Evolutionary conservation across 2,113 vertebrate species (phyloP), one percentile per base, ranked within the genome.

Genomic region (Lamprotornis superbus): DNA sequence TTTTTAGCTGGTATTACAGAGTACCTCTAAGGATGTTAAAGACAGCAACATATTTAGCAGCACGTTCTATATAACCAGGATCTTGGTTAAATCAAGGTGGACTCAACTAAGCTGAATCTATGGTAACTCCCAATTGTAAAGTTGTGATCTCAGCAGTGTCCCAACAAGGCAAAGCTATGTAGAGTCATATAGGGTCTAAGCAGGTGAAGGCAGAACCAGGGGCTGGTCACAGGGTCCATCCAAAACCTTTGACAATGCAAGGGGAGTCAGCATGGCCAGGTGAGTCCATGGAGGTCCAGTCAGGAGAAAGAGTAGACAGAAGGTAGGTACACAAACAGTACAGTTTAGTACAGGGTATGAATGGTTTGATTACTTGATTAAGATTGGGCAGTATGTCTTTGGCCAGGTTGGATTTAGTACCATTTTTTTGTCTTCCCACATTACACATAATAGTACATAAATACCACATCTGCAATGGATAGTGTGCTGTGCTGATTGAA

Each of bases 321-420:
- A 73, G 21, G 9, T 17, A 75, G 5, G 17, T 37, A 31, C 3
- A n/a, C 2, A 9, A 37, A 19, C 8, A 31, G 2, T 2, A 7
- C 25, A 21, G 5, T 11, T 67, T 49, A 65, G 42, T 18, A 37
- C 6, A 46, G 4, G 4, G 10, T 23, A 8, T 22, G 33, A 74
- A n/a, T 0, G 0, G 3, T 30, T 78, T 39, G 15, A 39, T n/a
- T 33, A 53, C 5, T 16, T n/a, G 8, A 67, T 31, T 60, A 0
- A 10, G 35, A 76, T 67, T 49, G 8, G 28, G 47, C 14, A 39
- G 7, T 3, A 13, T 53, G 11, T 31, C 16, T 80, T 71, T 63
- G 5, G 7, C 3, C 30, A 64, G 55, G 6, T 22, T 85, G 63
- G 6, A 46, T 40, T 19, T 69, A 28, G 11, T 8, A 12, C 2